These are phyloP conservation scores for Pseudoips prasinana DNA, from an alignment of 2,888 invertebrate species.

Conservation along the genomic window DNA sequence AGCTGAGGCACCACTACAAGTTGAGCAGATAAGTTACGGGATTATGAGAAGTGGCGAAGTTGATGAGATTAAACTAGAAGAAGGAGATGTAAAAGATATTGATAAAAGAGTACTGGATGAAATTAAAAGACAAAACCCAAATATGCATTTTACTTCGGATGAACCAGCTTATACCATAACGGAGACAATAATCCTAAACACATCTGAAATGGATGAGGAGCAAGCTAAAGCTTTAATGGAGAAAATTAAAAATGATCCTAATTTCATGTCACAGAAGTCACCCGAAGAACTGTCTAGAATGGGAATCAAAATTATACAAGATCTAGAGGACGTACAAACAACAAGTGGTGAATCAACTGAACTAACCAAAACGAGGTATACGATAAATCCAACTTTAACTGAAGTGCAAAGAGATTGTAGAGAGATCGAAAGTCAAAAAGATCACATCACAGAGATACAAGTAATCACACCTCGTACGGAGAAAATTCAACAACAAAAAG, in stretches of 20 bases:
- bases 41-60: constrained; percentile 65
- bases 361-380: constrained; percentile 69
- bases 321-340: constrained; percentile 66
- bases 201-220: constrained; percentile 69
- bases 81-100: constrained; percentile 68
- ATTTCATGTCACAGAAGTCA: constrained; percentile 70
- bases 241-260: constrained; percentile 72
- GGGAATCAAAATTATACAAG: constrained; percentile 67
- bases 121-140: constrained; percentile 72
- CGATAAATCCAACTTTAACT: constrained; percentile 69
- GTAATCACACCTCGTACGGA: constrained; percentile 81
- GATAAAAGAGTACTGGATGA: constrained; percentile 68
- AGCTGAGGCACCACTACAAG: constrained; percentile 69
- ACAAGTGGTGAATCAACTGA: constrained; percentile 53
- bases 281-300: constrained; percentile 68
- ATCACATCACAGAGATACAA: constrained; percentile 89
- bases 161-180: constrained; percentile 74
- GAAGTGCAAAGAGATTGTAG: constrained; percentile 58
- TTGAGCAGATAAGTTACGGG: constrained; percentile 75
- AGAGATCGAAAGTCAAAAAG: constrained; percentile 55
- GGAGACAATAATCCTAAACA: constrained; percentile 80
- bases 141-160: constrained; percentile 70
- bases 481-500: constrained; percentile 48
- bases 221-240: constrained; percentile 73
- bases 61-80: constrained; percentile 64